These are phyloP conservation scores for Spilogale gracilis DNA, from an alignment of 2,113 vertebrate species.

Conservation along the genomic window DNA sequence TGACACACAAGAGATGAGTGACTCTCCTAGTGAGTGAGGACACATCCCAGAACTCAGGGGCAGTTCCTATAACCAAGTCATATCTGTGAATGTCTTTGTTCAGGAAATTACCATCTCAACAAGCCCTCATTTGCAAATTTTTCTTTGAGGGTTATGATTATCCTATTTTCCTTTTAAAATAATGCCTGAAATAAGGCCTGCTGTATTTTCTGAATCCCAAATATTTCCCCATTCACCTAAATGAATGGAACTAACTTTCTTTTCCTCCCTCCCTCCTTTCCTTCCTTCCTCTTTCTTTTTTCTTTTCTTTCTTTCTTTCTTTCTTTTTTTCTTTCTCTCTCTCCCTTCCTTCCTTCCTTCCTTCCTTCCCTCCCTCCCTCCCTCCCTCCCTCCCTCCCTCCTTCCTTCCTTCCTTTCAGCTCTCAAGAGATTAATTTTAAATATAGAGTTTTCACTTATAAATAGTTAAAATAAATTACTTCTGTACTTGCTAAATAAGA, in stretches of 20 bases:
- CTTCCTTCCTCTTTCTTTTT: not conserved
- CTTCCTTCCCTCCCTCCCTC: accelerated
- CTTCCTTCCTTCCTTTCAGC: not conserved
- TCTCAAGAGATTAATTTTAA: constrained; percentile 25
- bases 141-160: not conserved
- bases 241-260: not conserved
- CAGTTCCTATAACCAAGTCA: no score
- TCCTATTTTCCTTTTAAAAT: not conserved
- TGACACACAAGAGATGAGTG: not conserved
- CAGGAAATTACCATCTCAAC: not conserved
- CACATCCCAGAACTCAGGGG: not conserved
- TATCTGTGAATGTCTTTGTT: not conserved
- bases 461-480: constrained; percentile 20
- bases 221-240: not conserved
- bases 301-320: not conserved
- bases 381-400: not conserved
- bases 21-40: not conserved
- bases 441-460: not conserved
- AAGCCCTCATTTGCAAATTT: not conserved
- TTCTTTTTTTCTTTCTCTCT: not conserved
- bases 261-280: no score
- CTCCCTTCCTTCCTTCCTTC: accelerated
- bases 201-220: not conserved
- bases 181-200: not conserved
- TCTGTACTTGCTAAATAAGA: constrained; percentile 32